These are phyloP conservation scores for Drosophila parabipectinata DNA, from an alignment of 1,140 invertebrate species.

Conservation along the genomic window DNA sequence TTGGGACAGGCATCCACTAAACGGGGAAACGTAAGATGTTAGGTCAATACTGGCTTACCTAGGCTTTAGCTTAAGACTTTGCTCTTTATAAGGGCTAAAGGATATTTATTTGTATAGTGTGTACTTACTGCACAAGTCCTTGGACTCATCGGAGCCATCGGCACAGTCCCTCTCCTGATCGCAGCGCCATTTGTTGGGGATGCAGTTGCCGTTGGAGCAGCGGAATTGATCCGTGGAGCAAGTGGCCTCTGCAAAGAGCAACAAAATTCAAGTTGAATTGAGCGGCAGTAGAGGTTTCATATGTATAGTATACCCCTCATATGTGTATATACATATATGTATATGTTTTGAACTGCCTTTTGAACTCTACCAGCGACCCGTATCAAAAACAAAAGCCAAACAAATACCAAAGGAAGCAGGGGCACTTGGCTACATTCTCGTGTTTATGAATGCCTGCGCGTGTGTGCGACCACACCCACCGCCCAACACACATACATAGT, in stretches of 20 bases:
- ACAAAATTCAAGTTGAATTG: constrained; percentile 29
- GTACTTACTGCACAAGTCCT: constrained; percentile 85
- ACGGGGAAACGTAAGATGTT: constrained; percentile 1
- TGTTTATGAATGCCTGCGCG: constrained; percentile 18
- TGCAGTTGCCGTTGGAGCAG: constrained; percentile 87
- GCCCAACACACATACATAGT: constrained; percentile 25
- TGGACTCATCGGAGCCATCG: constrained; percentile 88
- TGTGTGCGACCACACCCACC: constrained; percentile 6
- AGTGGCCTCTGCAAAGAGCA: constrained; percentile 72
- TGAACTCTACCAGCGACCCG: constrained; percentile 52
- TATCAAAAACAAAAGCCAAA: constrained; percentile 64
- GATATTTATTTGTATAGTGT: background rate
- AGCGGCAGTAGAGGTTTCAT: background rate
- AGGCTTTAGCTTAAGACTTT: too few relatives aligned
- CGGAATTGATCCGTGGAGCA: constrained; percentile 85
- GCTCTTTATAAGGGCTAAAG: background rate
- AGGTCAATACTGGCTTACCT: too few relatives aligned
- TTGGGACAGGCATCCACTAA: constrained; percentile 75
- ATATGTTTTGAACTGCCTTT: constrained; percentile 42
- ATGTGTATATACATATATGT: background rate
- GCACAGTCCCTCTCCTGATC: constrained; percentile 87
- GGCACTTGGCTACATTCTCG: constrained; percentile 20
- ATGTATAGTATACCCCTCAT: background rate
- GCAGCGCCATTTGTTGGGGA: constrained; percentile 87
- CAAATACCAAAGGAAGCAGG: constrained; percentile 35